Evolutionary conservation across 2,888 invertebrate species (phyloP), one percentile per base, ranked within the genome.

Genomic region (Gastracanthus pulcherrimus): DNA sequence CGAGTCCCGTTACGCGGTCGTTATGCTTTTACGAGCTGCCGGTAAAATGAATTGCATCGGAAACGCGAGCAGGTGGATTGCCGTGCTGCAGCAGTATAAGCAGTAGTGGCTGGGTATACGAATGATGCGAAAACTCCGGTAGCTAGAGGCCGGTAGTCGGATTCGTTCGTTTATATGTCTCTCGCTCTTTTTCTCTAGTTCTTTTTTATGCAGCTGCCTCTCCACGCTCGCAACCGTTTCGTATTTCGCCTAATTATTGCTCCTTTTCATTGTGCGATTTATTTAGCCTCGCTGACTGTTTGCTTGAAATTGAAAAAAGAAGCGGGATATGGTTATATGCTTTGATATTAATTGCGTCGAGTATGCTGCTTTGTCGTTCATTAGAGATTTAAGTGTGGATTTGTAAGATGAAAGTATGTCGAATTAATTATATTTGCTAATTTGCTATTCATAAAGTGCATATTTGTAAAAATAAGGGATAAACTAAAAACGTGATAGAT

Each of bases 11-110:
- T 60, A 62, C 60, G 41, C 38, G 64, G 36, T 75, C 75, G 75
- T 75, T 75, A 75, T 51, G 64, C 66, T 51, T 75, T 75, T 75
- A 75, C 75, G 64, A 75, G 64, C 36, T 1, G 31, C 34, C 31
- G 62, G 26, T 48, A 51, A 29, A 75, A 51, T 75, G 75, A 75
- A 74, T 74, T 74, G 62, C 62, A 45, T 34, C 45, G 60, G 13
- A 74, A 34, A 31, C 31, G 62, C 45, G 23, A 62, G 19, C 58
- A 36, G 38, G n/a, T 62, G 60, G n/a, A 51, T 29, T 72, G 51
- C n/a, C 51, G 16, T 0, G 60, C 29, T 38, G 6, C 38, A 38
- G 38, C n/a, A n/a, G n/a, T n/a, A n/a, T n/a, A n/a, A n/a, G 19
- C 19, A 19, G 41, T 13, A 13, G 41, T n/a, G 13, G 4, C 23